A percentile compares a stretch with the other conserved stretches of the same genome.
phyloP scores from a whole-genome alignment of 2,888 invertebrate species.

The Diaperis boleti region DNA sequence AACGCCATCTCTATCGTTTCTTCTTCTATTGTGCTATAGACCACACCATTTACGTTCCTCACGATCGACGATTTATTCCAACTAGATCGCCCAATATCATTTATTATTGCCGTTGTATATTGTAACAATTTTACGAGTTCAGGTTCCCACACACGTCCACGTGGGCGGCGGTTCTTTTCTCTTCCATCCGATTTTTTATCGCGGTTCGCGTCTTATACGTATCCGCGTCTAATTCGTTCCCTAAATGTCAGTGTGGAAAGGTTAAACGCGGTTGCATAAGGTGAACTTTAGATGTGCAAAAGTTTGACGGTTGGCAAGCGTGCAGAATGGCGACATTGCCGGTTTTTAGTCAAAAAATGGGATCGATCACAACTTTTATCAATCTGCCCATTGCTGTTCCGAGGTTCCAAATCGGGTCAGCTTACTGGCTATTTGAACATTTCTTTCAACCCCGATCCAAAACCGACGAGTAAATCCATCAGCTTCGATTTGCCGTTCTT shows the following conservation, averaged over 20 bases:
- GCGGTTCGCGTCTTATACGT: background rate
- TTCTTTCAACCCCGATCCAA: too few species aligned
- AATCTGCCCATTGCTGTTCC: too few species aligned
- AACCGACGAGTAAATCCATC: too few species aligned
- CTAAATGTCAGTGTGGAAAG: constrained; percentile 8
- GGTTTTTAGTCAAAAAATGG: background rate
- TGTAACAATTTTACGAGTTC: constrained; percentile 16
- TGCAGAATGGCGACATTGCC: too few species aligned
- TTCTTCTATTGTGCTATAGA: constrained; percentile 13
- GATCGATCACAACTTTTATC: too few species aligned
- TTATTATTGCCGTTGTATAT: constrained; percentile 12
- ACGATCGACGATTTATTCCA: constrained; percentile 25
- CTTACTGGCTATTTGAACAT: too few species aligned
- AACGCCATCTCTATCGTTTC: constrained; percentile 5
- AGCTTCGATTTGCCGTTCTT: too few species aligned
- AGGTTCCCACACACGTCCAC: background rate
- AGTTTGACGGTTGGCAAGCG: background rate
- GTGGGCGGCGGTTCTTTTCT: constrained; percentile 6
- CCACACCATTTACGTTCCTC: constrained; percentile 15
- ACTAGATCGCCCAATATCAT: constrained; percentile 14
- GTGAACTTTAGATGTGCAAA: constrained; percentile 1
- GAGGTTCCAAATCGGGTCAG: too few species aligned
- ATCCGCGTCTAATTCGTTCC: background rate
- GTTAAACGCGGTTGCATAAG: constrained; percentile 6
- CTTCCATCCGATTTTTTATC: background rate